A percentile compares a stretch with the other conserved stretches of the same genome.
These are phyloP conservation scores for Sula dactylatra DNA, from an alignment of 2,113 vertebrate genomes.

Conservation along the genomic window DNA sequence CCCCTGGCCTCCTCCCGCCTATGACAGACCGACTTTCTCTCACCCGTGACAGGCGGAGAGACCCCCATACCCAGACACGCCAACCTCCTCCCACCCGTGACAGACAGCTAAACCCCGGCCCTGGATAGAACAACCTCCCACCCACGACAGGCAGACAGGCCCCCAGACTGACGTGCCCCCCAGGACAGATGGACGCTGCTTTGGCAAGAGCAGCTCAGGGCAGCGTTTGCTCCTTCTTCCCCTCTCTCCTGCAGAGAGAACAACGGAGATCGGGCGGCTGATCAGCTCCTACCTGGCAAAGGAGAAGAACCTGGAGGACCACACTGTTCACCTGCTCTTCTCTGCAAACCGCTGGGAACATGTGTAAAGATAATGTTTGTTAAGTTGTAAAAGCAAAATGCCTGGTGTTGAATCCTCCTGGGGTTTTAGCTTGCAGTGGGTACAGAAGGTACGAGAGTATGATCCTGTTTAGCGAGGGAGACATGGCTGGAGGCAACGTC, in stretches of 20 bases:
- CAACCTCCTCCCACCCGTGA: fast-evolving
- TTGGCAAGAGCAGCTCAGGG: not conserved
- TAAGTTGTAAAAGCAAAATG: not conserved
- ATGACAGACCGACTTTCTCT: not conserved
- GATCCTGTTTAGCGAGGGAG: not conserved
- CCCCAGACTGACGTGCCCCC: not conserved
- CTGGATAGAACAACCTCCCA: too few relatives aligned
- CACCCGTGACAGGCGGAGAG: not conserved
- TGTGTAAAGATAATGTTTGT: constrained; percentile 73
- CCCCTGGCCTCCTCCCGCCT: too few relatives aligned
- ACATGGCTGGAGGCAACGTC: not conserved
- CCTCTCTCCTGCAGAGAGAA: constrained; percentile 78
- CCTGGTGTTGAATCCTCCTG: fast-evolving
- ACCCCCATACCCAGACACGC: fast-evolving
- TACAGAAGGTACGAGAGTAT: fast-evolving
- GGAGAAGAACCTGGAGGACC: constrained; percentile 88
- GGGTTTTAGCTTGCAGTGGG: not conserved
- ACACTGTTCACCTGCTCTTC: constrained; percentile 91
- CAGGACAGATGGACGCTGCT: not conserved
- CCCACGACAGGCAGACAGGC: fast-evolving
- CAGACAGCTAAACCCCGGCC: not conserved
- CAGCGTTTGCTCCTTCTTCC: not conserved
- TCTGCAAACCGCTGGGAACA: constrained; percentile 97
- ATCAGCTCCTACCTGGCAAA: constrained; percentile 88
- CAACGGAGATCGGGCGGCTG: constrained; percentile 86